Evolutionary conservation across 2,113 vertebrate species (phyloP), one percentile per base, ranked within the genome.

Genomic region (Stigmatopora nigra): DNA sequence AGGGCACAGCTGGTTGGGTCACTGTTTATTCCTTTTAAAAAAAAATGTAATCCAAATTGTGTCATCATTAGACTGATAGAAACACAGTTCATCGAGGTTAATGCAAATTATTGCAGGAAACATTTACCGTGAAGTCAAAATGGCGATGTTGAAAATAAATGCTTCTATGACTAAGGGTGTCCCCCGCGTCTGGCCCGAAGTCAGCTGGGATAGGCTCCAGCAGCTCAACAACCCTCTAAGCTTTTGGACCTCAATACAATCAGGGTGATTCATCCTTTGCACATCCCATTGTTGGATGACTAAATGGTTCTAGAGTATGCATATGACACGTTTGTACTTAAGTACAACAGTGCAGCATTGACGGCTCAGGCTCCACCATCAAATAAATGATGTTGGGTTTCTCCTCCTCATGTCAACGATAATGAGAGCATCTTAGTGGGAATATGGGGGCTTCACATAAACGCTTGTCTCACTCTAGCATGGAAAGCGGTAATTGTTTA

Each of bases 11-110:
- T 88, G 87, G 85, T 13, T 25, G 22, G 90, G 90, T 91, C 89
- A 89, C 89, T 91, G 92, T 92, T 90, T 91, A 92, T 92, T 41
- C 38, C n/a, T n/a, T n/a, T n/a, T n/a, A n/a, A n/a, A n/a, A n/a
- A n/a, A n/a, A n/a, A n/a, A n/a, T n/a, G n/a, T n/a, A 22, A 14
- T 45, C 15, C 14, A 15, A 22, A 13, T 15, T 13, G 25, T 35
- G 53, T 56, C 53, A 15, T 56, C 53, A 15, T 35, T 31, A 56
- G 6, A 15, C 14, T 8, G 22, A 35, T 48, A 56, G 31, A 61
- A 44, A 31, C 19, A 61, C n/a, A 41, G 19, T 36, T 17, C 2
- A 15, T 16, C 11, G 45, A 31, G 22, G 14, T 35, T 49, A 63
- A 48, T 10, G 13, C 41, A 4, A 44, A 47, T 46, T 19, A 31